Evolutionary conservation across 1,140 invertebrate species (phyloP), one percentile per base, ranked within the genome.

Genomic region (Zaprionus kolodkinae): DNA sequence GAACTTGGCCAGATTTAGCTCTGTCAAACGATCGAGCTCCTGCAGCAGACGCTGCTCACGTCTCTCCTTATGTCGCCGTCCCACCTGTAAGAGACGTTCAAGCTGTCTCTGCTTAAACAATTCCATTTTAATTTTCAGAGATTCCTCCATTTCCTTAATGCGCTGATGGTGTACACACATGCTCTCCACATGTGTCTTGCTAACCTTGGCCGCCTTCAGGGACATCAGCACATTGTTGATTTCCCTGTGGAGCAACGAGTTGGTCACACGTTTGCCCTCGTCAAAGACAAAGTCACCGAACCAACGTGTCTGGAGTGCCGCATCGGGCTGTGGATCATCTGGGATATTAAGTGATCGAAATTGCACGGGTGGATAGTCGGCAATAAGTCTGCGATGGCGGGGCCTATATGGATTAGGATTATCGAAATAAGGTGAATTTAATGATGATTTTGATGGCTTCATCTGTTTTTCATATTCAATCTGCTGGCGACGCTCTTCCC

Each of bases 121-220:
- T 2, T 68, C 56, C 33, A 86, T 25, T 6, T 74, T 57, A 0
- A 7, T 6, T 1, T 52, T 54, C n/a, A 86, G 52, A 0, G 83
- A 86, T n/a, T 66, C 43, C 15, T 86, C 83, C 79, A 87, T 62
- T 57, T 79, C 35, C 3, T 43, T 57, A 1, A 86, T 69, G 10
- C 50, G 5, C 21, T 61, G 71, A 33, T 86, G 83, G 25, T 72
- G 30, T 11, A 1, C 5, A 35, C 76, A 87, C 57, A 82, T 25
- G 27, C 60, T 54, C 25, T 63, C 48, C 21, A 82, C 55, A 3
- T 79, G 62, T 1, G 10, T 36, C 0, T 40, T 1, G 7, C 67
- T 40, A 21, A 79, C 10, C 0, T 69, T 66, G 0, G 40, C 78
- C 4, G 70, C 52, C 30, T 72, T 33, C 1, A 88, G 59, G 0